phyloP scores from a whole-genome alignment of 2,888 invertebrate species.

The Ischnus inquisitorius region DNA sequence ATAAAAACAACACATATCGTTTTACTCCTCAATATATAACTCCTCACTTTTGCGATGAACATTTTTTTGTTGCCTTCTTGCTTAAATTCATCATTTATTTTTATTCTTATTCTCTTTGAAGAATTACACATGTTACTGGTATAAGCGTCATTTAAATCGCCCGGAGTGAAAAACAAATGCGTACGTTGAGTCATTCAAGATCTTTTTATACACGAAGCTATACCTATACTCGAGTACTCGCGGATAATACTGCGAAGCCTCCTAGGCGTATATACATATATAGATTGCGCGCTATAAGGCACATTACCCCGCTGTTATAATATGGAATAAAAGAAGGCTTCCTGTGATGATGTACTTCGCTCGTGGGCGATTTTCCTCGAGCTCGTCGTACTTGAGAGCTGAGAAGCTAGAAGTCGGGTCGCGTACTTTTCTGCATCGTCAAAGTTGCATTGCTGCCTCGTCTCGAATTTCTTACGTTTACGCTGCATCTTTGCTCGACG shows the following conservation, averaged over 20 bases:
- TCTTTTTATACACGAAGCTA: slow-evolving; percentile 6
- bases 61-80: background rate
- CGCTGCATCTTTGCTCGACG: background rate
- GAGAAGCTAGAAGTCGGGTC: background rate
- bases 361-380: slow-evolving; percentile 21
- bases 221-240: background rate
- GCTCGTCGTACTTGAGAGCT: background rate
- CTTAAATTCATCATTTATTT: background rate
- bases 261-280: background rate
- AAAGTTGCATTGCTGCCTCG: slow-evolving; percentile 11
- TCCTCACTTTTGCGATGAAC: too few species aligned
- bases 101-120: background rate
- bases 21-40: background rate
- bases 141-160: background rate
- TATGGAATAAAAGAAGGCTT: background rate
- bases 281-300: background rate
- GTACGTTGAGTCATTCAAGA: slow-evolving; percentile 11
- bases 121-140: background rate
- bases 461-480: background rate
- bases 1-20: background rate
- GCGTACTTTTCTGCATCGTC: background rate
- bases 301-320: slow-evolving; percentile 11
- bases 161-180: background rate
- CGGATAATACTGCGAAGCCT: background rate
- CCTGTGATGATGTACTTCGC: slow-evolving; percentile 13